A percentile compares a stretch with the other conserved stretches of the same genome.
Conservation (phyloP, 2,797 vertebrate species). For the Hephaestus fuliginosus region DNA sequence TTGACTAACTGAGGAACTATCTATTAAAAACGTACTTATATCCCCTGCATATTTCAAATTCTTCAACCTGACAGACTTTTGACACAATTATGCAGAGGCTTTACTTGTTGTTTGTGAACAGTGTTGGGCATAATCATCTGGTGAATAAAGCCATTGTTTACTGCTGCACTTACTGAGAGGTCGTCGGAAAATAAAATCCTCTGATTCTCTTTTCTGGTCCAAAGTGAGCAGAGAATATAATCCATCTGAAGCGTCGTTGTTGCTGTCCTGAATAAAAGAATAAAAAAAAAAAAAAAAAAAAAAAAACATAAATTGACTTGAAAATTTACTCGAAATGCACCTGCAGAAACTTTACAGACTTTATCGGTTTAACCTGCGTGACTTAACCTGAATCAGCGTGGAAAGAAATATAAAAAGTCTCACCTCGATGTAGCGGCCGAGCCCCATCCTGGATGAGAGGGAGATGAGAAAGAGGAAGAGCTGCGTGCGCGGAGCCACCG, state of each 20-base stretch:
- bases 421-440: slow-evolving; percentile 91
- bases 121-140: slow-evolving; percentile 16
- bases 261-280: slow-evolving; percentile 71
- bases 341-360: slow-evolving; percentile 35
- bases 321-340: not conserved
- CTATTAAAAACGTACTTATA: not conserved
- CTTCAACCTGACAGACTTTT: slow-evolving; percentile 14
- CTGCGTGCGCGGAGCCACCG: slow-evolving; percentile 81
- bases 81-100: not conserved
- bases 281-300: slow-evolving; percentile 19
- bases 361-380: not conserved
- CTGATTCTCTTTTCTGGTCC: slow-evolving; percentile 89
- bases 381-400: not conserved
- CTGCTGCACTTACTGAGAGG: slow-evolving; percentile 89
- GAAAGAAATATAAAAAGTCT: slow-evolving; percentile 51
- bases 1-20: not conserved
- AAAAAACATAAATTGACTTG: slow-evolving; percentile 15
- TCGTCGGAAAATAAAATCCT: slow-evolving; percentile 88
- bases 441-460: slow-evolving; percentile 85
- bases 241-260: slow-evolving; percentile 85
- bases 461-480: slow-evolving; percentile 87
- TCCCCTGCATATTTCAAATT: not conserved
- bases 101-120: slow-evolving; percentile 7
- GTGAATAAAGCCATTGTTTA: slow-evolving; percentile 40
- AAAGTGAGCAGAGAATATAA: slow-evolving; percentile 87